These are phyloP conservation scores for Horisme vitalbata DNA, from an alignment of 2,888 invertebrate genomes.

Conservation along the genomic window DNA sequence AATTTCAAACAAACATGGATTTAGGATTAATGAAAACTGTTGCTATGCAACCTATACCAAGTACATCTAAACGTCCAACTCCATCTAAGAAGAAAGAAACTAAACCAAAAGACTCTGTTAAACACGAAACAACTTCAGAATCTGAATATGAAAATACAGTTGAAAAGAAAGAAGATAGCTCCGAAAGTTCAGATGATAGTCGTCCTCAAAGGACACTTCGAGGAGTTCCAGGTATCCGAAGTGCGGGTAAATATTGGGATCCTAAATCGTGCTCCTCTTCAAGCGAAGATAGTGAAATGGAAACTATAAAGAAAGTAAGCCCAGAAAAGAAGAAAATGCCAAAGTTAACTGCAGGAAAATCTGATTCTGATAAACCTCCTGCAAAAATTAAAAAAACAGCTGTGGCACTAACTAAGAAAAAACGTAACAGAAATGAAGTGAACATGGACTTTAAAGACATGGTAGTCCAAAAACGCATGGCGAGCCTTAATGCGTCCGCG, in stretches of 20 bases:
- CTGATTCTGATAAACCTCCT: constrained; percentile 77
- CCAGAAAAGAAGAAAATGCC: constrained; percentile 70
- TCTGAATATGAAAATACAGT: constrained; percentile 74
- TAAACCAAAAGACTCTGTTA: constrained; percentile 66
- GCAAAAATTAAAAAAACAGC: constrained; percentile 72
- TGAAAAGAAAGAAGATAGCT: constrained; percentile 67
- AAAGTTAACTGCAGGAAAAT: constrained; percentile 63
- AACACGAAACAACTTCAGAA: constrained; percentile 74
- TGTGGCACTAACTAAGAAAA: constrained; percentile 75
- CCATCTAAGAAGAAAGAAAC: constrained; percentile 66
- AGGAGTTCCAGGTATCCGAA: constrained; percentile 88
- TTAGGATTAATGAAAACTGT: constrained; percentile 79
- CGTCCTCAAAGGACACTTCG: constrained; percentile 84
- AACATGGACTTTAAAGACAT: constrained; percentile 93
- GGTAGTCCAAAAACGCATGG: constrained; percentile 95
- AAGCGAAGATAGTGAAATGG: constrained; percentile 79
- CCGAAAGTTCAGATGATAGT: constrained; percentile 81
- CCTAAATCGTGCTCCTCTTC: constrained; percentile 87
- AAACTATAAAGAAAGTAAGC: constrained; percentile 63
- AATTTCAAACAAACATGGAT: constrained; percentile 88
- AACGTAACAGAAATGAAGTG: constrained; percentile 84
- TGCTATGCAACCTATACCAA: constrained; percentile 72
- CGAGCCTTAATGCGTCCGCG: constrained; percentile 94
- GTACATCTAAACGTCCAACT: constrained; percentile 73
- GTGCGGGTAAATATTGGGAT: constrained; percentile 93